These are phyloP conservation scores for Dinomys branickii DNA, from an alignment of 2,113 vertebrate genomes.

Conservation along the genomic window DNA sequence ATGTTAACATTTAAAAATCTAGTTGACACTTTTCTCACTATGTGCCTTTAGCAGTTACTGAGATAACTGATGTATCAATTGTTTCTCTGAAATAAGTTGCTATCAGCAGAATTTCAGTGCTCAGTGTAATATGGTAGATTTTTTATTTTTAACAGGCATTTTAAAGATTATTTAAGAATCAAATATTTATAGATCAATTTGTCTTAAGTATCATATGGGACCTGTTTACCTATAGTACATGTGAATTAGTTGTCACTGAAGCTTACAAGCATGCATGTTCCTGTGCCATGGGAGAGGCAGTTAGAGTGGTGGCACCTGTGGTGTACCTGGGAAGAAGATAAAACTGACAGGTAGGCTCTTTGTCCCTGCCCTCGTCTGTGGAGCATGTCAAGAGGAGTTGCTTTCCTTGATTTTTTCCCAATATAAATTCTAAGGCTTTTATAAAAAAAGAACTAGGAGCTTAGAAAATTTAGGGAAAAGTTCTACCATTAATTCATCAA, in stretches of 20 bases:
- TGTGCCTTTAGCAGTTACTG: constrained; percentile 82
- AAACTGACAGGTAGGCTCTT: not conserved
- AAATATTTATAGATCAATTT: constrained; percentile 27
- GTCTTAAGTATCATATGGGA: not conserved
- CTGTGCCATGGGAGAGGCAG: not conserved
- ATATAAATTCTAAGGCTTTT: constrained; percentile 49
- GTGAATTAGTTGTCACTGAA: not conserved
- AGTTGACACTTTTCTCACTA: constrained; percentile 57
- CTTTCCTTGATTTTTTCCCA: constrained; percentile 15
- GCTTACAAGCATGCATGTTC: not conserved
- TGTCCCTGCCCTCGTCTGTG: not conserved
- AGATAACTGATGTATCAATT: constrained; percentile 68
- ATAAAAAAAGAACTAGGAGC: not conserved
- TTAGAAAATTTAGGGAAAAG: not conserved
- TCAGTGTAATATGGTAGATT: constrained; percentile 25
- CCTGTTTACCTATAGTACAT: not conserved
- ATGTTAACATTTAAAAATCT: constrained; percentile 57
- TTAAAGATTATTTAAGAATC: constrained; percentile 35
- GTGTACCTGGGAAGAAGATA: not conserved
- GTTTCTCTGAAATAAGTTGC: constrained; percentile 66
- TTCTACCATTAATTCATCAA: constrained; percentile 13
- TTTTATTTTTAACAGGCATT: constrained; percentile 43
- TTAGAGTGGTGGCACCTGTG: not conserved
- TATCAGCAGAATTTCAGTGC: constrained; percentile 49
- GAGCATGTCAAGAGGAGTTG: not conserved